phyloP scores from a whole-genome alignment of 2,113 vertebrate species.

The Psophia crepitans region DNA sequence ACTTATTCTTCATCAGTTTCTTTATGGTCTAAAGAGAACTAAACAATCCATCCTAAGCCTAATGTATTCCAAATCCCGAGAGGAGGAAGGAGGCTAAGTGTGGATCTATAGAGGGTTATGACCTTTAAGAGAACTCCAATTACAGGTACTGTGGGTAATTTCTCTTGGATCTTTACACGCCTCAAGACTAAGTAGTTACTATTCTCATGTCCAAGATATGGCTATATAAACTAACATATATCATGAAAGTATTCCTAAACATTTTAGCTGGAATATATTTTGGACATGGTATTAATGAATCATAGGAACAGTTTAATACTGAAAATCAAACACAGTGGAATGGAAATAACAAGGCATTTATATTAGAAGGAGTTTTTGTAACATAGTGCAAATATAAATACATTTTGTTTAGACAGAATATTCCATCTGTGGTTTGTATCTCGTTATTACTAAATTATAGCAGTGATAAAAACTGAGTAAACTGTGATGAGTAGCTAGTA shows the following conservation, averaged over 20 bases:
- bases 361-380: not conserved
- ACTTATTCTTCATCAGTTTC: slow-evolving; percentile 34
- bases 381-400: not conserved
- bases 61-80: slow-evolving; percentile 52
- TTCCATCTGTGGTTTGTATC: not conserved
- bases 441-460: not conserved
- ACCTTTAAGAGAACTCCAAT: slow-evolving; percentile 64
- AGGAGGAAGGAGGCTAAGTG: slow-evolving; percentile 37
- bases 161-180: slow-evolving; percentile 32
- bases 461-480: not conserved
- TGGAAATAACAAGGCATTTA: not conserved
- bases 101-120: slow-evolving; percentile 56
- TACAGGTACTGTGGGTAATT: slow-evolving; percentile 60
- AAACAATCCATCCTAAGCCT: slow-evolving; percentile 53
- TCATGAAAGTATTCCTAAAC: not conserved
- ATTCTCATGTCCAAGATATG: not conserved
- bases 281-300: not conserved
- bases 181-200: slow-evolving; percentile 5
- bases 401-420: not conserved
- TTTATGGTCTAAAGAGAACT: slow-evolving; percentile 39
- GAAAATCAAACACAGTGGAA: not conserved
- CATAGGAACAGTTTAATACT: not conserved
- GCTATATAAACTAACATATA: not conserved
- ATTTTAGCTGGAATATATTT: slow-evolving; percentile 5
- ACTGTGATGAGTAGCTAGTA: not conserved